These are phyloP conservation scores for Poeciliopsis retropinna DNA, from an alignment of 2,113 vertebrate genomes.

Conservation along the genomic window DNA sequence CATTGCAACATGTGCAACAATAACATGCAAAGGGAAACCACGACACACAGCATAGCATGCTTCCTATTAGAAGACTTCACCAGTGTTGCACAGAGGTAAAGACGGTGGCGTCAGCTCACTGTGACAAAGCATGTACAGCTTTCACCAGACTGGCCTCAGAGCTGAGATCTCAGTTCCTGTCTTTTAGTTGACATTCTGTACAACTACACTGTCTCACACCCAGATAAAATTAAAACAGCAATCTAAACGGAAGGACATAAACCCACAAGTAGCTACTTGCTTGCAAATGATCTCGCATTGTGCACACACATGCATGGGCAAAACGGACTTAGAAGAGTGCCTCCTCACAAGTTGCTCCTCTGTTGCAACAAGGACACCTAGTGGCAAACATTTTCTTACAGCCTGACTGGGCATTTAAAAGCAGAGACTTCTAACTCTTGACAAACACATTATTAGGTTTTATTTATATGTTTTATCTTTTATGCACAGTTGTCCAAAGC, in stretches of 20 bases:
- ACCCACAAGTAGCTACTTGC: slow-evolving; percentile 11
- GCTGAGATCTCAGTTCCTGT: slow-evolving; percentile 58
- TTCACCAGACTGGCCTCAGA: slow-evolving; percentile 58
- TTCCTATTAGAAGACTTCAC: slow-evolving; percentile 10
- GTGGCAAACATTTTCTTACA: slow-evolving; percentile 36
- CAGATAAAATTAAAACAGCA: slow-evolving; percentile 34
- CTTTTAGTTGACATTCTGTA: slow-evolving; percentile 42
- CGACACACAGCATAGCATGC: slow-evolving; percentile 40
- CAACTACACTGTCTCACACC: slow-evolving; percentile 1
- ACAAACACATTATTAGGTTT: background rate
- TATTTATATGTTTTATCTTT: background rate
- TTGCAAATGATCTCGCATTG: slow-evolving; percentile 3
- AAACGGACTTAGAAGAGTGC: slow-evolving; percentile 6
- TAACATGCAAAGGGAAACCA: slow-evolving; percentile 41
- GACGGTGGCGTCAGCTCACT: slow-evolving; percentile 33
- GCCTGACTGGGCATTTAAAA: background rate
- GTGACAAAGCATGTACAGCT: slow-evolving; percentile 63
- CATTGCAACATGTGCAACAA: slow-evolving; percentile 5
- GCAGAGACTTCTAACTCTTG: slow-evolving; percentile 5
- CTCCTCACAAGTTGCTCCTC: slow-evolving; percentile 8
- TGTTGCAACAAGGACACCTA: slow-evolving; percentile 70
- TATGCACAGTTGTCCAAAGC: background rate
- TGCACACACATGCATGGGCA: background rate
- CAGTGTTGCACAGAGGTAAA: slow-evolving; percentile 27
- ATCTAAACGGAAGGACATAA: slow-evolving; percentile 6